Conservation (phyloP, 2,113 vertebrate species). For the Gadus chalcogrammus region DNA sequence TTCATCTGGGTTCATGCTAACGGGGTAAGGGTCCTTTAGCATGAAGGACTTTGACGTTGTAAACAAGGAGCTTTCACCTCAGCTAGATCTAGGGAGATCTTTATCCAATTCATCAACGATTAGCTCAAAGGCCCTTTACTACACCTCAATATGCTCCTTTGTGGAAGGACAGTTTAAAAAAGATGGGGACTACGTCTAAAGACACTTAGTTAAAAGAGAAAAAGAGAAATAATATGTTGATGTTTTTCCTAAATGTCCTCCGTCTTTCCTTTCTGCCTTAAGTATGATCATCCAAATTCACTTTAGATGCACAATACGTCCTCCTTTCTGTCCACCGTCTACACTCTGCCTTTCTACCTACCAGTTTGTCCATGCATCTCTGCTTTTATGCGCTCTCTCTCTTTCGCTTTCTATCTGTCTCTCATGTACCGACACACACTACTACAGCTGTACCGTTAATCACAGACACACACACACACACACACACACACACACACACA, state of each 20-base stretch:
- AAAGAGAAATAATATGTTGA: neutral
- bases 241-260: too few species aligned
- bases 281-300: slow-evolving; percentile 1
- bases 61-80: too few species aligned
- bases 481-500: too few species aligned
- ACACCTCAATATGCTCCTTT: too few species aligned
- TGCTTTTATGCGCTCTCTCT: neutral
- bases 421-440: too few species aligned
- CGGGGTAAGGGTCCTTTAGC: too few species aligned
- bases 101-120: neutral
- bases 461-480: neutral
- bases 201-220: neutral
- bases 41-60: too few species aligned
- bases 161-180: neutral
- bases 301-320: slow-evolving; percentile 44
- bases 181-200: neutral
- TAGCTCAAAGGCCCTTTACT: neutral
- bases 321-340: slow-evolving; percentile 14
- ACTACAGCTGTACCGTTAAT: neutral
- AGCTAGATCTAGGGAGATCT: too few species aligned
- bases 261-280: neutral
- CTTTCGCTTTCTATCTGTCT: slow-evolving; percentile 15
- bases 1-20: too few species aligned
- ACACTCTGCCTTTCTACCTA: too few species aligned
- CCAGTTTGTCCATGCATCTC: slow-evolving; percentile 3